phyloP scores from a whole-genome alignment of 2,797 vertebrate genomes.

The Tokudaia muenninki region DNA sequence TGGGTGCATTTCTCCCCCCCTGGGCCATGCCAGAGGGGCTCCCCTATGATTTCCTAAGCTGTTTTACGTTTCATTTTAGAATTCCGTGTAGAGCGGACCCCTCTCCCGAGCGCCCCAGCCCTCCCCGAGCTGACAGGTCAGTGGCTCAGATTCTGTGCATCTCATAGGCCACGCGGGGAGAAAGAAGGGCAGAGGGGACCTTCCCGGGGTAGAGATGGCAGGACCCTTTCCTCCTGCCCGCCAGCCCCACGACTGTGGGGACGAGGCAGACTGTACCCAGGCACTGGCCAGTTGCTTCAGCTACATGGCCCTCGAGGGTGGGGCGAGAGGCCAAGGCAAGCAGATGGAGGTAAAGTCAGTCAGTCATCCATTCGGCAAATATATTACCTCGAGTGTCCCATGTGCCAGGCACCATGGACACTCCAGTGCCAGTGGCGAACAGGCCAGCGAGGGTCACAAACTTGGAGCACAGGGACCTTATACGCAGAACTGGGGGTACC shows the following conservation, averaged over 20 bases:
- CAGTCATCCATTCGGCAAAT: conserved; percentile 66
- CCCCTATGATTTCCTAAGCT: conserved; percentile 92
- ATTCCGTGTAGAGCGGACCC: conserved; percentile 99
- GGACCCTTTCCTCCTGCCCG: conserved; percentile 74
- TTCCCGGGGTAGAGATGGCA: conserved; percentile 60
- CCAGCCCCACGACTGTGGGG: not conserved
- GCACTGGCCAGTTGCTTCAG: conserved; percentile 34
- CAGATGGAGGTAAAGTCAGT: conserved; percentile 68
- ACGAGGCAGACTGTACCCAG: not conserved
- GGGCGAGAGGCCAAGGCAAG: conserved; percentile 58
- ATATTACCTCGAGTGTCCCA: conserved; percentile 23
- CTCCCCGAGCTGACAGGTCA: conserved; percentile 99
- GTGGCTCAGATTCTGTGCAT: conserved; percentile 92
- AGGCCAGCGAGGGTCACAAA: conserved; percentile 24
- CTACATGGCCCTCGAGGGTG: conserved; percentile 20
- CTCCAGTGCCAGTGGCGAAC: not conserved
- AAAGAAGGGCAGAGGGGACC: conserved; percentile 82
- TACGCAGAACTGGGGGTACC: not conserved
- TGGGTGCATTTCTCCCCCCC: conserved; percentile 61
- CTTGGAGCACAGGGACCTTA: not conserved
- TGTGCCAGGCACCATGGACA: conserved; percentile 41
- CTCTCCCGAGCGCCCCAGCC: conserved; percentile 99
- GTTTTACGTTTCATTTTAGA: conserved; percentile 99
- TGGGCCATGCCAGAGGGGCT: conserved; percentile 14
- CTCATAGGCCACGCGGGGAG: conserved; percentile 91